phyloP scores from a whole-genome alignment of 2,888 invertebrate species.

The Diarsia brunnea region DNA sequence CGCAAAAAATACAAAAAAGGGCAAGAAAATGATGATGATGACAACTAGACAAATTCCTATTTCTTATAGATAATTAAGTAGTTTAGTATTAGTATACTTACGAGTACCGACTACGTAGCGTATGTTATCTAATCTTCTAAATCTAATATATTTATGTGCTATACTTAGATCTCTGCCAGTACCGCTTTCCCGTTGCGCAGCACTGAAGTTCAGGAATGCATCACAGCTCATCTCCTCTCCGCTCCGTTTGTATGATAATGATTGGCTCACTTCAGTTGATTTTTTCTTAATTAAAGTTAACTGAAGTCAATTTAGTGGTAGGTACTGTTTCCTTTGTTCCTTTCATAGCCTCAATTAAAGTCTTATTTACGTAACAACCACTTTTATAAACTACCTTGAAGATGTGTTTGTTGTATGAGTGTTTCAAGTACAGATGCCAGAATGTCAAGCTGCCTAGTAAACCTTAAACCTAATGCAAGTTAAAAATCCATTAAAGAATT shows the following conservation, averaged over 20 bases:
- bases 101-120: background rate
- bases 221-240: conserved; percentile 14
- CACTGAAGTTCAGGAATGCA: background rate
- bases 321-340: background rate
- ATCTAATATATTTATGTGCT: too few relatives aligned
- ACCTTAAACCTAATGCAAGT: too few relatives aligned
- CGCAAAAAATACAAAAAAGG: too few relatives aligned
- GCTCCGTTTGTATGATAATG: background rate
- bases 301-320: background rate
- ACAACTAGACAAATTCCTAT: too few relatives aligned
- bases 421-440: too few relatives aligned
- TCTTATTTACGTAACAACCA: background rate
- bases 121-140: too few relatives aligned
- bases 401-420: too few relatives aligned
- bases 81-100: conserved; percentile 10
- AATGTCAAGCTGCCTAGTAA: too few relatives aligned
- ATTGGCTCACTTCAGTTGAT: background rate
- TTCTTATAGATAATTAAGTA: background rate
- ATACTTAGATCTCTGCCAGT: conserved; percentile 25
- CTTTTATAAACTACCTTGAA: background rate
- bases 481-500: too few relatives aligned
- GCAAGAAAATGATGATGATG: too few relatives aligned
- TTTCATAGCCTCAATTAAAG: conserved; percentile 17
- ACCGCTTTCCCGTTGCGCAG: background rate
- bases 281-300: conserved; percentile 13